A percentile compares a stretch with the other conserved stretches of the same genome.
phyloP scores from a whole-genome alignment of 2,113 vertebrate genomes.

The Galemys pyrenaicus region DNA sequence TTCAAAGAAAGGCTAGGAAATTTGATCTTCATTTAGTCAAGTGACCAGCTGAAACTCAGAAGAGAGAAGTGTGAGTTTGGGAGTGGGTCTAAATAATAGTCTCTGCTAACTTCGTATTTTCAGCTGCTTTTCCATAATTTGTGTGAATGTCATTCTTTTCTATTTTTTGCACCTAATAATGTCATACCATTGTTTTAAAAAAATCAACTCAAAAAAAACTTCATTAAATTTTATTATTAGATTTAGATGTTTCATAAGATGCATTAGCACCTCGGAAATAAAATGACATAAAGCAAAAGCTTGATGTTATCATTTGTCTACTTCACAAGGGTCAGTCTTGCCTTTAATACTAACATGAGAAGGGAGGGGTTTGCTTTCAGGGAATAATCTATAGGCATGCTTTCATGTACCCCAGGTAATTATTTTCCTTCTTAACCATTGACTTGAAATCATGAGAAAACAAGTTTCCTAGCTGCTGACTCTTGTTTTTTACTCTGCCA shows the following conservation, averaged over 20 bases:
- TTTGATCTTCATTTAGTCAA: not conserved
- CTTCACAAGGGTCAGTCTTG: not conserved
- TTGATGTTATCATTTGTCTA: not conserved
- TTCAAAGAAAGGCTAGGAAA: not conserved
- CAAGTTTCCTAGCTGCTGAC: too few species aligned
- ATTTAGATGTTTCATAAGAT: not conserved
- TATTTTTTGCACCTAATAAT: conserved; percentile 3
- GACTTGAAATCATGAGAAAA: too few species aligned
- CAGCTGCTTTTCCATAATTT: not conserved
- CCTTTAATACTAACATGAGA: not conserved
- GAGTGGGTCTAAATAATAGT: not conserved
- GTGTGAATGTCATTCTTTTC: not conserved
- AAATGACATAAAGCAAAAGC: not conserved
- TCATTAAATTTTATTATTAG: not conserved
- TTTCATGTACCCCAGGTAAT: conserved; percentile 1
- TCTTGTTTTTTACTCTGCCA: conserved; percentile 4
- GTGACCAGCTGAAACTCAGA: not conserved
- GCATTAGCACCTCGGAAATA: not conserved
- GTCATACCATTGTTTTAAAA: not conserved
- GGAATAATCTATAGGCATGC: not conserved
- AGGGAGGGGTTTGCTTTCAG: not conserved
- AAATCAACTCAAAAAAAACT: not conserved
- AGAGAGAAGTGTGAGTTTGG: not conserved
- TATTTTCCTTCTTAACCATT: too few species aligned
- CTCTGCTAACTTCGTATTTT: not conserved